Evolutionary conservation across 2,888 invertebrate genomes (phyloP), one percentile per base, ranked within the genome.

Genomic region (Harpalus rubripes): DNA sequence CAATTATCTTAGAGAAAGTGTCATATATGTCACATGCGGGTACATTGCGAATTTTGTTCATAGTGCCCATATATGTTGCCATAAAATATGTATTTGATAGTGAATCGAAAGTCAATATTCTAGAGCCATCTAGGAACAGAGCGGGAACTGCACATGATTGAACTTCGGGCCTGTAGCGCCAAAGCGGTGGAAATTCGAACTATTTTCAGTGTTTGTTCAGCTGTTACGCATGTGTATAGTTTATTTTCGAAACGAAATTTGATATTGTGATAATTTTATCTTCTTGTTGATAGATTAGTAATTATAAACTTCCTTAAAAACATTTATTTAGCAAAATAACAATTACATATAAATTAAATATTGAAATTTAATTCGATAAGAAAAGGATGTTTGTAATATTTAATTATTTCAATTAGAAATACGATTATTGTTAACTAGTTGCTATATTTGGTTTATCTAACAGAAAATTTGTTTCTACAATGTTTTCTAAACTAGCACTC

Each of bases 1-100:
- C 74, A 83, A 76, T 76, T 83, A 83, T 76, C 39, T 76, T n/a
- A 68, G 81, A 52, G 81, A 81, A 81, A 81, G 81, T 81, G 44
- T 26, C 16, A 65, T 65, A 8, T 26, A 32, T 32, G 32, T 41
- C 32, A 26, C n/a, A 81, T 81, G 68, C 81, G 81, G 81, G 81
- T 15, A 26, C 65, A 52, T 81, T 81, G 68, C 81, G 65, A 52
- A 74, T 74, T 68, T 41, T 44, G 16, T 15, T 52, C 65, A 81
- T 81, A 81, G 16, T 8, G 68, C 81, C 81, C 81, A 65, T 81
- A 81, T 81, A 52, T 52, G 65, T 52, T 65, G 7, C 32, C 15
- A 12, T 39, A 63, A 32, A 32, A 32, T 15, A 56, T 58, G 78
- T 58, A 76, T 26, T 78, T 26, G 78, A 58, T 78, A 78, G 32